Conservation (phyloP, 1,140 invertebrate species). For the Watersipora subatra region DNA sequence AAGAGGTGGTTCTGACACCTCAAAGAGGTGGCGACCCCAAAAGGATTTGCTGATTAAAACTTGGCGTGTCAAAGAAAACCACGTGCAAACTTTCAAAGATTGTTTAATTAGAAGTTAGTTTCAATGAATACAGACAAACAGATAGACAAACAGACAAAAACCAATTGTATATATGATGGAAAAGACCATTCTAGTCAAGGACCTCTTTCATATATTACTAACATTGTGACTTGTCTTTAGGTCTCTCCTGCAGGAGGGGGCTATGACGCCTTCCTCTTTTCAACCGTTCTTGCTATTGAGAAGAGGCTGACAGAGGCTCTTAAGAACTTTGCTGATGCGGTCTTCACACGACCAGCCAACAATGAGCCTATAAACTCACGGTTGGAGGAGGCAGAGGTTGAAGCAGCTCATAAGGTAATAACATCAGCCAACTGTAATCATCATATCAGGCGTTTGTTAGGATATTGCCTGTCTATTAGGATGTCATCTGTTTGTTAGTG, state of each 20-base stretch:
- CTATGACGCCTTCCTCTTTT: constrained; percentile 27
- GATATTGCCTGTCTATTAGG: neutral
- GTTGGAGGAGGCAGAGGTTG: constrained; percentile 21
- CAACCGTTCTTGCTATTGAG: constrained; percentile 26
- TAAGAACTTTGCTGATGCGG: constrained; percentile 21
- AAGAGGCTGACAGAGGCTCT: constrained; percentile 20
- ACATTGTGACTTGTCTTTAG: neutral
- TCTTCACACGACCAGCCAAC: constrained; percentile 5
- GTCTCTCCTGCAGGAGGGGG: constrained; percentile 28
- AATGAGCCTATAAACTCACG: constrained; percentile 16
- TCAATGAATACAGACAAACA: too few species aligned
- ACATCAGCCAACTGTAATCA: neutral
- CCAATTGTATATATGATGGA: too few species aligned
- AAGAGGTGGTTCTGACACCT: too few species aligned
- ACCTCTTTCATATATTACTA: too few species aligned
- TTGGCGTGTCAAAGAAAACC: too few species aligned
- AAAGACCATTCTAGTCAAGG: too few species aligned
- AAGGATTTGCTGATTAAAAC: too few species aligned
- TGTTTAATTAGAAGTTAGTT: too few species aligned
- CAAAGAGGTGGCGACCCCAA: too few species aligned
- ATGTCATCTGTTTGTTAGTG: too few species aligned
- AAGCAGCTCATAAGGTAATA: constrained; percentile 13
- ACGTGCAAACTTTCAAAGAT: too few species aligned
- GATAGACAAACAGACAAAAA: too few species aligned
- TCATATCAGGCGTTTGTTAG: neutral